These are phyloP conservation scores for Odontocolon sp. DNA, from an alignment of 2,888 invertebrate species.

Conservation along the genomic window DNA sequence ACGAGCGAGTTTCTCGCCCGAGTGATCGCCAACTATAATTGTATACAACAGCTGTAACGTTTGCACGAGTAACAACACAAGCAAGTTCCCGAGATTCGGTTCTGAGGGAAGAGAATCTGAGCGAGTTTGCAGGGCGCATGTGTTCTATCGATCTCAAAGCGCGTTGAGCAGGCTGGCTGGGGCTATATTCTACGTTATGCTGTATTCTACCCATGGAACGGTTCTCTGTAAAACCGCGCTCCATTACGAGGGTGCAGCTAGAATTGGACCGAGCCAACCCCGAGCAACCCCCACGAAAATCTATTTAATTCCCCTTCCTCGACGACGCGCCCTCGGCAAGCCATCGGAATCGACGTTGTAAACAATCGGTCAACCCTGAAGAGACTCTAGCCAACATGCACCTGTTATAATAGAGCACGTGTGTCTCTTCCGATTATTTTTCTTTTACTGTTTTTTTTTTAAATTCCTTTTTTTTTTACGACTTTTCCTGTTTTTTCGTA, in stretches of 20 bases:
- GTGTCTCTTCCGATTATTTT: no score
- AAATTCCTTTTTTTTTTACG: no score
- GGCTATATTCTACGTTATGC: no score
- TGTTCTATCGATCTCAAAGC: constrained; percentile 74
- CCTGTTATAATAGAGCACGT: no score
- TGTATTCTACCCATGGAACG: neutral
- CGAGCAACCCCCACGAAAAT: constrained; percentile 19
- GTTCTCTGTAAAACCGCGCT: constrained; percentile 28
- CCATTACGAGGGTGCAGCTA: constrained; percentile 40
- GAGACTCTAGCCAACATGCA: no score
- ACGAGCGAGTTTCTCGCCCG: constrained; percentile 38
- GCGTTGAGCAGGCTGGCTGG: constrained; percentile 29
- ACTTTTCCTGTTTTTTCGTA: no score
- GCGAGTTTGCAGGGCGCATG: constrained; percentile 72
- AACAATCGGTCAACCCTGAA: constrained; percentile 21
- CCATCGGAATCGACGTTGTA: neutral
- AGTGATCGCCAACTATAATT: constrained; percentile 29
- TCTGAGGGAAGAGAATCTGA: constrained; percentile 53
- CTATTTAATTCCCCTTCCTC: constrained; percentile 38
- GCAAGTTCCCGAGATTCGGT: constrained; percentile 50
- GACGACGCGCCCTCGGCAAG: constrained; percentile 12
- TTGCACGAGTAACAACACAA: constrained; percentile 49
- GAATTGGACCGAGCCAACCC: constrained; percentile 51
- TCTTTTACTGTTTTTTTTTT: no score
- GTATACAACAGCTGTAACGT: constrained; percentile 41